Conservation (phyloP, 2,888 invertebrate genomes). For the Drosophila kuntzei region DNA sequence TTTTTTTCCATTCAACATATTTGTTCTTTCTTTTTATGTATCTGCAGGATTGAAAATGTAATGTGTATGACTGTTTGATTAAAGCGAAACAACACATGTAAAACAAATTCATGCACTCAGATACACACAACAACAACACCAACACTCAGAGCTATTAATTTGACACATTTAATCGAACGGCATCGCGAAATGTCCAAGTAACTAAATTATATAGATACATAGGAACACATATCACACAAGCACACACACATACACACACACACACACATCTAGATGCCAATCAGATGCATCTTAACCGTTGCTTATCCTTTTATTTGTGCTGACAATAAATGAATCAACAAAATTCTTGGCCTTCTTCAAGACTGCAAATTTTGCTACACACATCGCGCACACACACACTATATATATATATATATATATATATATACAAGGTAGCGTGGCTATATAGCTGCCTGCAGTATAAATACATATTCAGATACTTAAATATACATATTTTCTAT, state of each 20-base stretch:
- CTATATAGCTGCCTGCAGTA: constrained; percentile 17
- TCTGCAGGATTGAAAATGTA: constrained; percentile 45
- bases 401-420: too few relatives aligned
- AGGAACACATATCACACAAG: background rate
- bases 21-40: constrained; percentile 34
- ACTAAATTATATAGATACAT: constrained; percentile 35
- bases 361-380: background rate
- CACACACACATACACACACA: constrained; percentile 9
- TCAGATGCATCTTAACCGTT: constrained; percentile 13
- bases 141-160: constrained; percentile 22
- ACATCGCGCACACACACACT: constrained; percentile 10
- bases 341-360: background rate
- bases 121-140: constrained; percentile 20
- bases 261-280: constrained; percentile 2
- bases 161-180: constrained; percentile 1
- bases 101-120: constrained; percentile 26
- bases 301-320: constrained; percentile 8
- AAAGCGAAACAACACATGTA: constrained; percentile 35
- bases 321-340: background rate
- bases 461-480: constrained; percentile 18
- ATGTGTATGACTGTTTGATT: constrained; percentile 44
- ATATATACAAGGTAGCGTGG: constrained; percentile 8
- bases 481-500: constrained; percentile 27
- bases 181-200: constrained; percentile 2
- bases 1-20: constrained; percentile 32